Conservation (phyloP, 2,888 invertebrate species). For the Nycteola revayana region DNA sequence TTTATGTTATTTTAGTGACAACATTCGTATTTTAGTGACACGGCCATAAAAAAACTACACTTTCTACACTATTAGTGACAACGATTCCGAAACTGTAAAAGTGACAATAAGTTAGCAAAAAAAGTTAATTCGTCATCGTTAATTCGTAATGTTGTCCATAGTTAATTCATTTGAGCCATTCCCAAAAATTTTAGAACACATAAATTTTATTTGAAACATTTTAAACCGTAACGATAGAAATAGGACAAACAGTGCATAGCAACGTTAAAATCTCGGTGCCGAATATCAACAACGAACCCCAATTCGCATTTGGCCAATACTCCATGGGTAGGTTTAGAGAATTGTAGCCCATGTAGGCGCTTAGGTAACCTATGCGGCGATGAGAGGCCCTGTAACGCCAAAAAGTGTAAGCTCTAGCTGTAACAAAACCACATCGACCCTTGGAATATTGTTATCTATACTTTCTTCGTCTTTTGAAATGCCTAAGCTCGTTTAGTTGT, state of each 20-base stretch:
- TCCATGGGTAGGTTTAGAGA: conserved; percentile 81
- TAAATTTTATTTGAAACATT: conserved; percentile 3
- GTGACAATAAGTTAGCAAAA: no score
- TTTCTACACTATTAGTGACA: no score
- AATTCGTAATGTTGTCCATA: no score
- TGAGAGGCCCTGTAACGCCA: conserved; percentile 79
- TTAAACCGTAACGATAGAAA: conserved; percentile 23
- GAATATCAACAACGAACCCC: conserved; percentile 80
- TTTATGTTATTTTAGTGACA: background rate
- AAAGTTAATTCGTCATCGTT: no score
- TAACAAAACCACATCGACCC: conserved; percentile 69
- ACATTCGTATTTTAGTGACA: conserved; percentile 12
- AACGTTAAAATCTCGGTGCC: conserved; percentile 46
- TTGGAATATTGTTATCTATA: conserved; percentile 56
- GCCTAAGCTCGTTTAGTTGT: conserved; percentile 5
- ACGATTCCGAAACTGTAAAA: no score
- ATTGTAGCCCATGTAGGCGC: conserved; percentile 78
- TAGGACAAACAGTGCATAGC: conserved; percentile 42
- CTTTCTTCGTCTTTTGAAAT: conserved; percentile 13
- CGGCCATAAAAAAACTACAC: background rate
- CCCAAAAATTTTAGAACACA: conserved; percentile 25
- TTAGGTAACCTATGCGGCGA: conserved; percentile 65
- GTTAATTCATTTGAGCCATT: conserved; percentile 25
- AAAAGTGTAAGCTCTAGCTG: conserved; percentile 82
- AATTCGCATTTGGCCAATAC: conserved; percentile 82